Evolutionary conservation across 2,888 invertebrate genomes (phyloP).

Genomic region (Colletes collaris): DNA sequence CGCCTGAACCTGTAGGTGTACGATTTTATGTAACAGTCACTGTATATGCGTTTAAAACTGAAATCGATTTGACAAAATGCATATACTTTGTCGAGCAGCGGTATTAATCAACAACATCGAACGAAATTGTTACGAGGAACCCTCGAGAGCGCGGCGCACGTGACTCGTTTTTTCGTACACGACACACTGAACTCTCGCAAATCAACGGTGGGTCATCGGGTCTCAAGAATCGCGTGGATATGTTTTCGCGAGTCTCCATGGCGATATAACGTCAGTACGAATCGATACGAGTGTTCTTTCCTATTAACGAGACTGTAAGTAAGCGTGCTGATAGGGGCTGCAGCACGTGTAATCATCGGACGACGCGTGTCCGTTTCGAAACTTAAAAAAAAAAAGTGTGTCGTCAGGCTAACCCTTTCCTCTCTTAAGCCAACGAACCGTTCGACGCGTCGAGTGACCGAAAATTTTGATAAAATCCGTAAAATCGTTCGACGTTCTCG

Average conservation of each 20-base stretch:
- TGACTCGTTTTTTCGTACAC: slow-evolving; percentile 28
- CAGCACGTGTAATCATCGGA: slow-evolving; percentile 43
- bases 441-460: too few species aligned
- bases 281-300: slow-evolving; percentile 59
- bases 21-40: too few species aligned
- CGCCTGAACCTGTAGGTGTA: too few species aligned
- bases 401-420: not conserved
- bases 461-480: too few species aligned
- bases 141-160: not conserved
- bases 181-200: slow-evolving; percentile 54
- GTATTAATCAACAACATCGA: too few species aligned
- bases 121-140: not conserved
- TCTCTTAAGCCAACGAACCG: too few species aligned
- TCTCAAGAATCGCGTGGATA: slow-evolving; percentile 55
- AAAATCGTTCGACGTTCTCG: too few species aligned
- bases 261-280: slow-evolving; percentile 53
- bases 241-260: slow-evolving; percentile 68
- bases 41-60: too few species aligned
- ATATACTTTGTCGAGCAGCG: too few species aligned
- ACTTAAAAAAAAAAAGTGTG: slow-evolving; percentile 25
- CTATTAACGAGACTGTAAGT: slow-evolving; percentile 41
- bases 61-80: too few species aligned
- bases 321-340: slow-evolving; percentile 38
- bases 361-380: slow-evolving; percentile 25
- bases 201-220: slow-evolving; percentile 53